A percentile compares a stretch with the other conserved stretches of the same genome.
Conservation (phyloP, 1,140 invertebrate genomes). For the Scaptodrosophila lebanonensis region DNA sequence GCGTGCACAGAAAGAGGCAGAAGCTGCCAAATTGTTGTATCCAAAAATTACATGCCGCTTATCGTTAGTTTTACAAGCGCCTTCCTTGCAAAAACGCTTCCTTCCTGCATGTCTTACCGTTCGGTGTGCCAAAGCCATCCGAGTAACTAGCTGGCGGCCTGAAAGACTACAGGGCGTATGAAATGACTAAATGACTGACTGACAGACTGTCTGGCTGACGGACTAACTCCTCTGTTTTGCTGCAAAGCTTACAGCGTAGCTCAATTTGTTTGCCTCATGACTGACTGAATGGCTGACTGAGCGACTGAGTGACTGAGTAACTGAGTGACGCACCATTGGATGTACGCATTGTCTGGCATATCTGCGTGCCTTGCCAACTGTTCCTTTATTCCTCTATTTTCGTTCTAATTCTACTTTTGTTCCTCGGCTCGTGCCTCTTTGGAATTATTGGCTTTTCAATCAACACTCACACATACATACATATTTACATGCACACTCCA, state of each 20-base stretch:
- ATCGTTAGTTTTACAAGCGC: conserved; percentile 47
- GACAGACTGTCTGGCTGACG: conserved; percentile 1
- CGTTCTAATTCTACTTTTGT: conserved; percentile 1
- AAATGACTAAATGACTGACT: conserved; percentile 29
- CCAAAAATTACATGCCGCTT: conserved; percentile 45
- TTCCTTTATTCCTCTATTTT: conserved; percentile 33
- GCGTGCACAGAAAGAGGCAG: background rate
- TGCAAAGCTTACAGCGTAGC: too few relatives aligned
- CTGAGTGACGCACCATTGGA: conserved; percentile 10
- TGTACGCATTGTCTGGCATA: conserved; percentile 27
- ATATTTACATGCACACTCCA: too few relatives aligned
- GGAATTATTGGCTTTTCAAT: conserved; percentile 31
- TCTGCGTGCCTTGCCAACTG: conserved; percentile 12
- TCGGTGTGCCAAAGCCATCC: too few relatives aligned
- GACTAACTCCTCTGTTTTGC: too few relatives aligned
- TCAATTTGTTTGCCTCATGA: too few relatives aligned
- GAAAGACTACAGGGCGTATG: conserved; percentile 1
- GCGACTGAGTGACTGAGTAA: too few relatives aligned
- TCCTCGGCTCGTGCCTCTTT: background rate
- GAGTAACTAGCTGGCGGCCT: too few relatives aligned
- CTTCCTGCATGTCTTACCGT: conserved; percentile 9
- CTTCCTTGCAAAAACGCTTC: conserved; percentile 26
- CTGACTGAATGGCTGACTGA: too few relatives aligned
- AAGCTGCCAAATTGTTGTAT: conserved; percentile 13
- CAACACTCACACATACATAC: too few relatives aligned